phyloP scores from a whole-genome alignment of 1,140 invertebrate genomes.

The Musca domestica region DNA sequence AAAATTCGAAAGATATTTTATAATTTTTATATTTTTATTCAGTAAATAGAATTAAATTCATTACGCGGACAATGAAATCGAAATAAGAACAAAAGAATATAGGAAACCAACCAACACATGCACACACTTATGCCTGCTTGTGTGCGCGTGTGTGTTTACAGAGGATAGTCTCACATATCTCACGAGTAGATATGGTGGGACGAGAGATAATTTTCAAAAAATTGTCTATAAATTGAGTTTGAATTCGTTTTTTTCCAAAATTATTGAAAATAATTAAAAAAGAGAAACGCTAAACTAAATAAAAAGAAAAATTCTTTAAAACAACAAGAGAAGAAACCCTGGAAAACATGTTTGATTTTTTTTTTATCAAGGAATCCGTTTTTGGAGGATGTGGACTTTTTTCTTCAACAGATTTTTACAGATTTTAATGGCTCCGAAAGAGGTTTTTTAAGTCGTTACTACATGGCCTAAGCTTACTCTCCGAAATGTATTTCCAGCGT shows the following conservation, averaged over 20 bases:
- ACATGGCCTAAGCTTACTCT: too few relatives aligned
- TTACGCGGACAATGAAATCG: slow-evolving; percentile 11
- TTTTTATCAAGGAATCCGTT: slow-evolving; percentile 6
- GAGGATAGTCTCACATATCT: too few relatives aligned
- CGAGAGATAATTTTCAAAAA: slow-evolving; percentile 9
- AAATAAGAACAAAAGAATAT: slow-evolving; percentile 1
- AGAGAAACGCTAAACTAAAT: background rate
- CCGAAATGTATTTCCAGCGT: too few relatives aligned
- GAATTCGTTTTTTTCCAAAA: slow-evolving; percentile 15
- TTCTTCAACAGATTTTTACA: too few relatives aligned
- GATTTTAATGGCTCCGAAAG: too few relatives aligned
- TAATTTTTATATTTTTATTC: slow-evolving; percentile 18
- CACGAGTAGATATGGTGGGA: too few relatives aligned
- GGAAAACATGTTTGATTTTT: background rate
- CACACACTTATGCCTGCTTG: too few relatives aligned
- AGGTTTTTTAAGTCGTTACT: too few relatives aligned
- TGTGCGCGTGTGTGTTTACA: too few relatives aligned
- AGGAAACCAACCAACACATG: too few relatives aligned
- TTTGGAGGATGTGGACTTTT: too few relatives aligned
- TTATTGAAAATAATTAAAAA: slow-evolving; percentile 20
- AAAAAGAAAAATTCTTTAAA: background rate
- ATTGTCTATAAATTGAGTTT: slow-evolving; percentile 5
- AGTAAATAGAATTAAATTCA: slow-evolving; percentile 5
- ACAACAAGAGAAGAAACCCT: background rate
- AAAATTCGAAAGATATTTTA: too few relatives aligned